A percentile compares a stretch with the other conserved stretches of the same genome.
These are phyloP conservation scores for Copidosoma floridanum DNA, from an alignment of 1,140 invertebrate species.

Conservation along the genomic window DNA sequence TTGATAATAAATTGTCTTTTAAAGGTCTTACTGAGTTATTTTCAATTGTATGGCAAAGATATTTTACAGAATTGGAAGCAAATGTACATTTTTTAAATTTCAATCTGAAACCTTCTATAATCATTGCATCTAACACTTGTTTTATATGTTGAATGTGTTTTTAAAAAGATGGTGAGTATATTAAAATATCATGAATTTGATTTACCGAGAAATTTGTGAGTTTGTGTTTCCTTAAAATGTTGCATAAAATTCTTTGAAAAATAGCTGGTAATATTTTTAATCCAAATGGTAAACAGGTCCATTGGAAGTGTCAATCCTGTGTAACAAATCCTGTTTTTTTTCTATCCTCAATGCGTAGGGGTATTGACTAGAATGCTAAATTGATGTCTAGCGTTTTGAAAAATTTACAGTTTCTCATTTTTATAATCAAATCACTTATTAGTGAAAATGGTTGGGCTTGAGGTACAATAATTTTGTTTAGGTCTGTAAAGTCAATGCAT, in stretches of 20 bases:
- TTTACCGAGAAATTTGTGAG: conserved; percentile 32
- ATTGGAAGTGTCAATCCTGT: conserved; percentile 37
- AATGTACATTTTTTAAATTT: too few species aligned
- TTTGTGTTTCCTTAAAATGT: too few species aligned
- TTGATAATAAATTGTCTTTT: conserved; percentile 32
- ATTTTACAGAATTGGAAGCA: background rate
- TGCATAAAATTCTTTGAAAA: too few species aligned
- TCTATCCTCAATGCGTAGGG: too few species aligned
- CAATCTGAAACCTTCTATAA: too few species aligned
- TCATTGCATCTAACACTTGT: conserved; percentile 1
- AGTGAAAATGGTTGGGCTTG: too few species aligned
- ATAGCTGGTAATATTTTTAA: too few species aligned
- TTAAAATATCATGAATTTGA: conserved; percentile 42
- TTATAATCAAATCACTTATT: too few species aligned
- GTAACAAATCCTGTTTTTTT: conserved; percentile 41
- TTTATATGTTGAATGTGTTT: conserved; percentile 32
- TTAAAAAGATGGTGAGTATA: too few species aligned
- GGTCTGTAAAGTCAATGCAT: too few species aligned
- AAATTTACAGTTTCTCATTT: too few species aligned
- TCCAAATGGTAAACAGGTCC: conserved; percentile 35
- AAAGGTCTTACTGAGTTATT: conserved; percentile 7
- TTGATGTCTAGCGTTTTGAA: conserved; percentile 50
- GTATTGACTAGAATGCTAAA: conserved; percentile 51
- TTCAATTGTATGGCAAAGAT: conserved; percentile 2
- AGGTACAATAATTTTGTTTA: too few species aligned